phyloP scores from a whole-genome alignment of 2,797 vertebrate genomes.

The Enteromius viviparus region DNA sequence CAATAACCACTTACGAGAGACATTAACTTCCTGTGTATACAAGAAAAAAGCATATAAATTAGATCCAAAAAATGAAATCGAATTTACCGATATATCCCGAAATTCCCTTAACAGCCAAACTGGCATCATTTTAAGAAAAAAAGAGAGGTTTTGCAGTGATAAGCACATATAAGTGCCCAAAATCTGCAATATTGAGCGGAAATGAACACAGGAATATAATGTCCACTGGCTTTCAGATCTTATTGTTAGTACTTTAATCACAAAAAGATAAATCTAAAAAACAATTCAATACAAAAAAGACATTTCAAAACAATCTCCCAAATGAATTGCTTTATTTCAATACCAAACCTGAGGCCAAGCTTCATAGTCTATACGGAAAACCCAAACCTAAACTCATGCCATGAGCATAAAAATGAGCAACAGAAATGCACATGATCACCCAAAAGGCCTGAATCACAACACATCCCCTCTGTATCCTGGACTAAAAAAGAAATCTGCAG shows the following conservation, averaged over 20 bases:
- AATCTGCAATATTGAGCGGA: slow-evolving; percentile 32
- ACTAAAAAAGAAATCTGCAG: neutral
- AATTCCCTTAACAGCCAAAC: slow-evolving; percentile 32
- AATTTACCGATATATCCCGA: slow-evolving; percentile 8
- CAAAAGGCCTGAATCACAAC: slow-evolving; percentile 7
- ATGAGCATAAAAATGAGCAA: slow-evolving; percentile 36
- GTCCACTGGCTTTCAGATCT: slow-evolving; percentile 55
- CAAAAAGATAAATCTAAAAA: slow-evolving; percentile 33
- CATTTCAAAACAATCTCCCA: slow-evolving; percentile 65
- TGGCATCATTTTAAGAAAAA: neutral
- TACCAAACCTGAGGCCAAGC: slow-evolving; percentile 71
- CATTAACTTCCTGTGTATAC: slow-evolving; percentile 50
- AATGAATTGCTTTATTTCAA: slow-evolving; percentile 69
- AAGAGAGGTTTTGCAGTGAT: slow-evolving; percentile 23
- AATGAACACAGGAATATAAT: slow-evolving; percentile 35
- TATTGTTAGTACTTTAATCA: slow-evolving; percentile 48
- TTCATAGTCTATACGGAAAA: slow-evolving; percentile 60
- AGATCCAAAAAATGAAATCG: slow-evolving; percentile 15
- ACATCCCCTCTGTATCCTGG: neutral
- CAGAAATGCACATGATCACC: neutral
- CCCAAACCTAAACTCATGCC: slow-evolving; percentile 68
- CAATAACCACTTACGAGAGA: slow-evolving; percentile 56
- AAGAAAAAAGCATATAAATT: slow-evolving; percentile 35
- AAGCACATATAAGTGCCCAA: slow-evolving; percentile 21
- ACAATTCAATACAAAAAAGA: slow-evolving; percentile 52